Evolutionary conservation across 2,888 invertebrate genomes (phyloP), one percentile per base, ranked within the genome.

Genomic region (Spodoptera picta): DNA sequence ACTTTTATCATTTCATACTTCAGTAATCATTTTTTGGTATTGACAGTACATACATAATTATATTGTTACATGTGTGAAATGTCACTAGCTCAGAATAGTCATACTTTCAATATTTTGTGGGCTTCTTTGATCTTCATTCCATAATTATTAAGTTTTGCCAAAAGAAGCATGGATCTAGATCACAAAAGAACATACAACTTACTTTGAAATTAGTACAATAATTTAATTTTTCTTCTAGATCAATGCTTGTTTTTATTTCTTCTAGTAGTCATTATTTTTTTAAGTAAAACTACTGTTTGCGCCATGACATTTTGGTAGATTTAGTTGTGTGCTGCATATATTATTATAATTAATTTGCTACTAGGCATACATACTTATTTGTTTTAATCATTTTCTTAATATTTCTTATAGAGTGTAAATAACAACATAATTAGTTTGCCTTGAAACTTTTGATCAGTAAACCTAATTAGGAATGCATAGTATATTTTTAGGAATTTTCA

Each of bases 101-200:
- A 60, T 60, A 60, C 63, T 77, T 44, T 57, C 49, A 31, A 44
- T 60, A 56, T 81, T 69, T 58, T 65, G 83, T 82, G 85, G 83
- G 80, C 86, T 73, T 68, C 67, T 72, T 69, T 83, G 85, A 88
- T 90, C 84, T 87, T 90, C 86, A 90, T 91, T 91, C 87, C 88
- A 77, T 87, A 83, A 54, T 50, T 36, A 60, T 70, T 73, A 75
- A 73, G 69, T 65, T 57, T 65, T 63, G 9, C 52, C 53, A 45
- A 56, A 60, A 54, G 51, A n/a, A 65, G 55, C 54, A 63, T 62
- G n/a, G 49, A 61, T 68, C 54, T 59, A 56, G 56, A 73, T 31
- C 41, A 19, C 31, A 23, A 47, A 14, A 44, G 11, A 48, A 46
- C 27, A 10, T 24, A 24, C 23, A 12, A 14, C 5, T 44, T 9